These are phyloP conservation scores for Agriopis leucophaearia DNA, from an alignment of 2,888 invertebrate genomes.

Conservation along the genomic window DNA sequence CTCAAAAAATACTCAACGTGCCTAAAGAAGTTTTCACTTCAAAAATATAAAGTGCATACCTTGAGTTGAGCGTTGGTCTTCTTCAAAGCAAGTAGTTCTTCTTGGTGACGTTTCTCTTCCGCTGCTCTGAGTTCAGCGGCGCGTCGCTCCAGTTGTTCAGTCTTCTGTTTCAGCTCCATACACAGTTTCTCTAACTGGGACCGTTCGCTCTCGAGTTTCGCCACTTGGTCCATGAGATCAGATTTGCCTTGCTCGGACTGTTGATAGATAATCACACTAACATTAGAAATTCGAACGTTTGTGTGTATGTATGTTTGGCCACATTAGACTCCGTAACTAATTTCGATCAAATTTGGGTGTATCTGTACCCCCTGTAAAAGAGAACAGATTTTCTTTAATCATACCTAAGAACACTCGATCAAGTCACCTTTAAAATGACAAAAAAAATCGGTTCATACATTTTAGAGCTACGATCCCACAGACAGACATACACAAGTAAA, in stretches of 20 bases:
- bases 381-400: too few relatives aligned
- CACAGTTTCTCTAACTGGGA: constrained; percentile 88
- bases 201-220: constrained; percentile 89
- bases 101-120: constrained; percentile 96
- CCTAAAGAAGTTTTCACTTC: too few relatives aligned
- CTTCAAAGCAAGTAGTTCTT: constrained; percentile 96
- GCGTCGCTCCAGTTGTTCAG: constrained; percentile 93
- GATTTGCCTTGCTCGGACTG: constrained; percentile 95
- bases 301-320: too few relatives aligned
- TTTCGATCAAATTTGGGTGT: too few relatives aligned
- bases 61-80: constrained; percentile 97
- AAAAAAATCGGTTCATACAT: too few relatives aligned
- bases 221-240: constrained; percentile 91
- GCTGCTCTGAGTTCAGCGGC: constrained; percentile 94
- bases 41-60: constrained; percentile 4
- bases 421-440: too few relatives aligned
- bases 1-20: too few relatives aligned
- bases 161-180: constrained; percentile 85
- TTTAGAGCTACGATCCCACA: too few relatives aligned
- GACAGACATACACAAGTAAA: too few relatives aligned
- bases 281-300: background rate
- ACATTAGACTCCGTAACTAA: too few relatives aligned
- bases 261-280: background rate
- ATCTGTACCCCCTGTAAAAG: too few relatives aligned
- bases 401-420: too few relatives aligned